A percentile compares a stretch with the other conserved stretches of the same genome.
Conservation (phyloP, 1,140 invertebrate species). For the Diorhabda carinulata region DNA sequence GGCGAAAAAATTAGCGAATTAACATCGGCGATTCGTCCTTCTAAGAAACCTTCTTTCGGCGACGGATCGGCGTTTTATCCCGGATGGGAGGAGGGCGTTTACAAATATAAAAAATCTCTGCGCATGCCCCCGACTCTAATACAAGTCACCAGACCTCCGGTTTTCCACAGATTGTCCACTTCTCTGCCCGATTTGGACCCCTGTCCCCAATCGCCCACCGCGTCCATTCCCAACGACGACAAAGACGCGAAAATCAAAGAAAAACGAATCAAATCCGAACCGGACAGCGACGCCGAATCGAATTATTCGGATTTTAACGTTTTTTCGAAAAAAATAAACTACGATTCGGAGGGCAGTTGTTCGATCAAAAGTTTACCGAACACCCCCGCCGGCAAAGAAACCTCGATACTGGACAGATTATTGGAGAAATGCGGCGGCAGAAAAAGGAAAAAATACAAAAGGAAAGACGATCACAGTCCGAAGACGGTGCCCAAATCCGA, state of each 20-base stretch:
- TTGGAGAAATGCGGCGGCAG: slow-evolving; percentile 60
- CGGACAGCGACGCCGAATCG: slow-evolving; percentile 64
- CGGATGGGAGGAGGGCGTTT: slow-evolving; percentile 77
- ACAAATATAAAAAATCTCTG: slow-evolving; percentile 73
- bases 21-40: slow-evolving; percentile 29
- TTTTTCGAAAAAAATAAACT: slow-evolving; percentile 56
- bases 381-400: slow-evolving; percentile 48
- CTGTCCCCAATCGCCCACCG: slow-evolving; percentile 59
- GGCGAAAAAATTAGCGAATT: slow-evolving; percentile 14
- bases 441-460: slow-evolving; percentile 56
- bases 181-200: slow-evolving; percentile 73
- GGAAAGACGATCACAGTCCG: slow-evolving; percentile 51
- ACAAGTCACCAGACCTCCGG: slow-evolving; percentile 62
- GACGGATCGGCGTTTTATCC: slow-evolving; percentile 71
- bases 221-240: slow-evolving; percentile 53
- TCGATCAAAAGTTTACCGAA: slow-evolving; percentile 40
- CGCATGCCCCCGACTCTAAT: slow-evolving; percentile 74
- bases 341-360: slow-evolving; percentile 64
- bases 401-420: slow-evolving; percentile 62
- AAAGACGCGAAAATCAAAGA: slow-evolving; percentile 38
- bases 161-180: slow-evolving; percentile 59
- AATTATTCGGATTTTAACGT: slow-evolving; percentile 57
- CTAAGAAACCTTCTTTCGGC: slow-evolving; percentile 61
- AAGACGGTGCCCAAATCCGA: slow-evolving; percentile 54
- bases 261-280: slow-evolving; percentile 47